phyloP scores from a whole-genome alignment of 2,113 vertebrate genomes.

The Centropus unirufus region DNA sequence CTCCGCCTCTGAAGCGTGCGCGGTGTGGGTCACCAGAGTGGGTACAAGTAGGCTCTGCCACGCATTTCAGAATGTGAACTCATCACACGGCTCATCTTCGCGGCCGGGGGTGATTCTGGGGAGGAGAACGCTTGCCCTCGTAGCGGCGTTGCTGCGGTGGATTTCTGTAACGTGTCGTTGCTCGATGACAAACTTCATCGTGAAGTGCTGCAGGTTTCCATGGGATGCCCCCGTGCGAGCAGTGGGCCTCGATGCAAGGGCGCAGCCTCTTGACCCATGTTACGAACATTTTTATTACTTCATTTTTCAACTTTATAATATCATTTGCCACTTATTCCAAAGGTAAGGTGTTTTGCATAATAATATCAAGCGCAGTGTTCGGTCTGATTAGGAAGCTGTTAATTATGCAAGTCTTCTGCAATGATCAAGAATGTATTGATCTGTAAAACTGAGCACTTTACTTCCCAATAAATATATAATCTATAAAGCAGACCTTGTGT shows the following conservation, averaged over 20 bases:
- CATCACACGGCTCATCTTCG: background rate
- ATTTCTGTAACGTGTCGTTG: conserved; percentile 70
- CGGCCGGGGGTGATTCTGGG: background rate
- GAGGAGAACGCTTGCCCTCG: background rate
- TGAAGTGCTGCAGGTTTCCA: conserved; percentile 91
- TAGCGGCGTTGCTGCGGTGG: background rate
- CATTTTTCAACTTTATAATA: background rate
- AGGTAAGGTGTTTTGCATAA: background rate
- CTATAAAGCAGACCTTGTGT: background rate
- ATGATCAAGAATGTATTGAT: conserved; percentile 49
- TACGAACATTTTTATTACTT: conserved; percentile 28
- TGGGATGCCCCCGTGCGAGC: conserved; percentile 82
- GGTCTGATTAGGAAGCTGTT: conserved; percentile 45
- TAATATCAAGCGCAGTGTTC: background rate
- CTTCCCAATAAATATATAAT: conserved; percentile 73
- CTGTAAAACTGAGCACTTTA: conserved; percentile 74
- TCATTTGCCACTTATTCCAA: background rate
- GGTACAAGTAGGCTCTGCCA: background rate
- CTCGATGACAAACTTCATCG: conserved; percentile 94
- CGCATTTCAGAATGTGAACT: background rate
- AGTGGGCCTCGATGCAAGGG: conserved; percentile 61
- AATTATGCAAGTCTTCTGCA: conserved; percentile 33
- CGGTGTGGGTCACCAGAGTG: background rate
- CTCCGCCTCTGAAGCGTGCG: background rate
- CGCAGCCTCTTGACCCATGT: conserved; percentile 60